Conservation (phyloP, 2,888 invertebrate species). For the Zaprionus bogoriensis region DNA sequence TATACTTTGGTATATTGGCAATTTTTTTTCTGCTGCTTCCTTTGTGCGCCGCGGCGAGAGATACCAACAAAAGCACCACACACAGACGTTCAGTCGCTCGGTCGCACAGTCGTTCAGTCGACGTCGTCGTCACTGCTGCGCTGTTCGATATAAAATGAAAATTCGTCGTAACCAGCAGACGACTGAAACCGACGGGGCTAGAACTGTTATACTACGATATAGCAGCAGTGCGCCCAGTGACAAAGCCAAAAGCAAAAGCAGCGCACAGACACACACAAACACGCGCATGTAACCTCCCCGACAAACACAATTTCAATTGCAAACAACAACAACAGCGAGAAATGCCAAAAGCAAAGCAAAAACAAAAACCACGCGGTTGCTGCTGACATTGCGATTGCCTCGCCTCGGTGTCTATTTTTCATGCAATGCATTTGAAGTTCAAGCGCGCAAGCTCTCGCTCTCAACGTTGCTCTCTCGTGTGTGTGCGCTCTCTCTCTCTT, state of each 20-base stretch:
- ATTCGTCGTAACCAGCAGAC: conserved; percentile 66
- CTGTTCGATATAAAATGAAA: conserved; percentile 75
- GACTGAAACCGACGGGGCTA: conserved; percentile 41
- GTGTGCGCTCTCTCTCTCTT: conserved; percentile 21
- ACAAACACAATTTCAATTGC: conserved; percentile 47
- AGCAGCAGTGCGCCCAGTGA: conserved; percentile 11
- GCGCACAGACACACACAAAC: conserved; percentile 20
- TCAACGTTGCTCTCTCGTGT: conserved; percentile 10
- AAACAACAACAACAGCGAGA: conserved; percentile 30
- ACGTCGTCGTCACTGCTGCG: conserved; percentile 63
- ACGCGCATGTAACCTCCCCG: conserved; percentile 25
- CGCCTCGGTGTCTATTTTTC: conserved; percentile 32
- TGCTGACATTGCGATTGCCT: conserved; percentile 56
- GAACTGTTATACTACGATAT: conserved; percentile 74
- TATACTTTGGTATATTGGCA: conserved; percentile 48
- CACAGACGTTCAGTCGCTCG: no score
- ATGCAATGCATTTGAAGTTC: conserved; percentile 70
- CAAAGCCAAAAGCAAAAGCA: conserved; percentile 34
- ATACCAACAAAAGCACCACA: conserved; percentile 54
- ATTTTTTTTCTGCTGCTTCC: conserved; percentile 26
- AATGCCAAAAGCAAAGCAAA: conserved; percentile 20
- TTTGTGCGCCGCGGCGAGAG: conserved; percentile 57
- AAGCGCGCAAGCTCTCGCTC: conserved; percentile 58
- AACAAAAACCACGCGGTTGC: conserved; percentile 45
- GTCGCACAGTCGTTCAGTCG: no score